A percentile compares a stretch with the other conserved stretches of the same genome.
phyloP scores from a whole-genome alignment of 2,888 invertebrate genomes.

The Cyrtodaria siliqua region DNA sequence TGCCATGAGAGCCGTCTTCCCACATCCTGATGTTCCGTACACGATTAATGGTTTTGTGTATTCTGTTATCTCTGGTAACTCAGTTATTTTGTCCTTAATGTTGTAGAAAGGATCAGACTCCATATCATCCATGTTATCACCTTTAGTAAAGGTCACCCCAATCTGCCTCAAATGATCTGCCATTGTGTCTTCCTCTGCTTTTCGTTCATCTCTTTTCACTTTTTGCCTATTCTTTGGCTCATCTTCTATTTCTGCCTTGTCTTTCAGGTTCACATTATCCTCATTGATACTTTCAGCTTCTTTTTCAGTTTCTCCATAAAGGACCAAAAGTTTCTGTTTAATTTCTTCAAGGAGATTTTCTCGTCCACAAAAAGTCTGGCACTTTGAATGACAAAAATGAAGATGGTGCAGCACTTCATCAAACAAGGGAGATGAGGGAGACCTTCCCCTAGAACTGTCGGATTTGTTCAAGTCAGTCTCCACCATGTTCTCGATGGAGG shows the following conservation, averaged over 20 bases:
- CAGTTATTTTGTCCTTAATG: slow-evolving; percentile 39
- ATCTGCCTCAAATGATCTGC: slow-evolving; percentile 13
- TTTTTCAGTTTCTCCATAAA: slow-evolving; percentile 16
- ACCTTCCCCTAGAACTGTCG: neutral
- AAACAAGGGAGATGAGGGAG: slow-evolving; percentile 68
- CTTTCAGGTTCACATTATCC: slow-evolving; percentile 8
- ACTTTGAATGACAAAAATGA: slow-evolving; percentile 59
- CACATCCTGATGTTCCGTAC: slow-evolving; percentile 78
- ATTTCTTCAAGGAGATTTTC: slow-evolving; percentile 60
- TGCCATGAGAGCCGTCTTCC: slow-evolving; percentile 80
- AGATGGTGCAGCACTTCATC: slow-evolving; percentile 75
- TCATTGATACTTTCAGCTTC: slow-evolving; percentile 1
- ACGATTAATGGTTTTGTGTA: slow-evolving; percentile 71
- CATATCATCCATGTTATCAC: slow-evolving; percentile 49
- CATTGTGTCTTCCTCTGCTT: neutral
- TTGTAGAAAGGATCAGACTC: slow-evolving; percentile 65
- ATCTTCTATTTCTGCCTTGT: too few species aligned
- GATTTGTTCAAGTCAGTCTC: slow-evolving; percentile 41
- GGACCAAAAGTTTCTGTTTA: slow-evolving; percentile 23
- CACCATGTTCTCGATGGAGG: slow-evolving; percentile 69
- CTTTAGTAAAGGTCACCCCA: slow-evolving; percentile 22
- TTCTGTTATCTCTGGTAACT: slow-evolving; percentile 35
- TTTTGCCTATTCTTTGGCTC: too few species aligned
- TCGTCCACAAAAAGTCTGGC: slow-evolving; percentile 72
- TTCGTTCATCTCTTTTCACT: too few species aligned